Evolutionary conservation across 2,113 vertebrate genomes (phyloP).

Genomic region (Spea bombifrons): DNA sequence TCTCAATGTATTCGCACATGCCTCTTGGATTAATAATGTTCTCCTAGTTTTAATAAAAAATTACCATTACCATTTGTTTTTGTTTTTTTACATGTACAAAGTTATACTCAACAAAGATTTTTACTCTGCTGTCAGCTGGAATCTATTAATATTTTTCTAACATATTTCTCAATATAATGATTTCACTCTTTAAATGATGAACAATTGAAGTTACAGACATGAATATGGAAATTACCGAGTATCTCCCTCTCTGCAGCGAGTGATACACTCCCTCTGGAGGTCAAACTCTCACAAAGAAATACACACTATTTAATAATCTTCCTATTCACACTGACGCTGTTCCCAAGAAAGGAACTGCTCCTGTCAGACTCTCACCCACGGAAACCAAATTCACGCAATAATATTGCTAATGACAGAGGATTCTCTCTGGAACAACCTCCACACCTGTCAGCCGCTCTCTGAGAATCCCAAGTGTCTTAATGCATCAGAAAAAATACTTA

Average conservation of each 20-base stretch:
- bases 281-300: neutral
- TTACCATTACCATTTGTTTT: too few relatives aligned
- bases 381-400: conserved; percentile 2
- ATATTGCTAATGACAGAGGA: conserved; percentile 10
- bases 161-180: too few relatives aligned
- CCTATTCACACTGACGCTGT: neutral
- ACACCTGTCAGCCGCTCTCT: conserved; percentile 9
- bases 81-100: too few relatives aligned
- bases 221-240: neutral
- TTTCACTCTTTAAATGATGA: too few relatives aligned
- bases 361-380: neutral
- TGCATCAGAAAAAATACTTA: neutral
- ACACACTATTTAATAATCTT: neutral
- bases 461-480: neutral
- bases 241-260: neutral
- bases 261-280: neutral
- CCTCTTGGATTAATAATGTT: too few relatives aligned
- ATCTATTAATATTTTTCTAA: too few relatives aligned
- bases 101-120: too few relatives aligned
- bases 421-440: conserved; percentile 1
- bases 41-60: too few relatives aligned
- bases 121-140: too few relatives aligned
- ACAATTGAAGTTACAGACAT: neutral
- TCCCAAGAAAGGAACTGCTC: neutral
- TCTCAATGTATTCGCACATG: too few relatives aligned